Evolutionary conservation across 2,888 invertebrate species (phyloP), one percentile per base, ranked within the genome.

Genomic region (Drosophila demipolita): DNA sequence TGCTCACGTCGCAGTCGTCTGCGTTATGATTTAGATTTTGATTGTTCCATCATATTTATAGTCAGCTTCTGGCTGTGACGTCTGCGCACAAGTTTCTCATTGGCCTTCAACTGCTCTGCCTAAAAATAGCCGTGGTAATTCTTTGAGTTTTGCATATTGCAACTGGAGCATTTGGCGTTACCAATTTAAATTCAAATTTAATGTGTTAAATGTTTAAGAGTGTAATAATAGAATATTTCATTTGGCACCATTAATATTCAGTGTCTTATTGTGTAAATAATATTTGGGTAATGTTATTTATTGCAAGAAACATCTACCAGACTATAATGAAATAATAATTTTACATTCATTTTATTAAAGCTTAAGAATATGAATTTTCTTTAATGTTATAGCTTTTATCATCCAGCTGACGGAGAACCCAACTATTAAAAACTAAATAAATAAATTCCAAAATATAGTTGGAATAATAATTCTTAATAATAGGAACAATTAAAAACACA

Each of bases 141-240:
- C 53, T 58, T 50, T 45, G 36, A 45, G 45, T 58, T 77, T 77
- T 70, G 72, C 74, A 79, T 75, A 68, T 66, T 63, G n/a, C 40
- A 68, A 42, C 3, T 50, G 65, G 7, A 48, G 32, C 29, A 40
- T 35, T 66, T 12, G 15, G n/a, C 48, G 32, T 52, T 26, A 45
- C 15, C 42, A 64, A 72, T 73, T 66, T 63, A 17, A 62, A 75
- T 79, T 76, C 49, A 64, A 80, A 78, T 71, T 71, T 53, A 55
- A 65, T 61, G 50, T 50, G 11, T 20, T 29, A 5, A 29, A 29
- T 29, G 29, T 11, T 11, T n/a, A 4, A 7, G 26, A 32, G 17
- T 17, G 35, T 49, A 49, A 66, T 12, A 54, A 55, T 38, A 68
- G 20, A 62, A 52, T 40, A 6, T 42, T 33, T 15, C 15, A 33